Evolutionary conservation across 2,113 vertebrate species (phyloP).

Genomic region (Oncorhynchus gorbuscha): DNA sequence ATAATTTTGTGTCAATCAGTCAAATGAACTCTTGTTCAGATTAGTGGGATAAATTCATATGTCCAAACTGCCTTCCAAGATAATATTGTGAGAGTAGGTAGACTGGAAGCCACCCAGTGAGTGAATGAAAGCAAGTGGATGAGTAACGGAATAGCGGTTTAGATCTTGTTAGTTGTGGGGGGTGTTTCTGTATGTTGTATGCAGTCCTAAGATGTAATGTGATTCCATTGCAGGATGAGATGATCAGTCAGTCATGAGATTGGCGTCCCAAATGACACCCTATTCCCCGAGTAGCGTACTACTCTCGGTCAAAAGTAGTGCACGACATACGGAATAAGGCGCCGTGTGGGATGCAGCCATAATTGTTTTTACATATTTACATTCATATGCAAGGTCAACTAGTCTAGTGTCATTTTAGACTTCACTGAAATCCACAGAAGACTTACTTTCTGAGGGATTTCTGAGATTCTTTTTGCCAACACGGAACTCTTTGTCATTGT

Average conservation of each 20-base stretch:
- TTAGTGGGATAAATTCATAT: constrained; percentile 25
- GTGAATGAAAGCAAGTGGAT: constrained; percentile 36
- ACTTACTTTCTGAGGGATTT: background rate
- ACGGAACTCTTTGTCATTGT: background rate
- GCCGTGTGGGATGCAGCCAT: background rate
- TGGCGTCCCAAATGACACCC: background rate
- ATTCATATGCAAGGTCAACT: constrained; percentile 32
- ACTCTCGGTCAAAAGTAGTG: constrained; percentile 36
- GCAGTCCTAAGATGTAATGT: background rate
- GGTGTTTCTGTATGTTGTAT: constrained; percentile 3
- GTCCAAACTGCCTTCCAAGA: constrained; percentile 49
- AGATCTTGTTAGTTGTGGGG: constrained; percentile 29
- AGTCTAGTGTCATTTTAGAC: constrained; percentile 1
- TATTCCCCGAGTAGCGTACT: constrained; percentile 1
- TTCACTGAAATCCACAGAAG: background rate
- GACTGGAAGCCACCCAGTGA: constrained; percentile 29
- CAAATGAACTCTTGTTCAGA: constrained; percentile 13
- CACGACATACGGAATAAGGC: no score
- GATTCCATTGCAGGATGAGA: background rate
- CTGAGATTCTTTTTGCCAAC: constrained; percentile 2
- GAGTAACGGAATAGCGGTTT: constrained; percentile 19
- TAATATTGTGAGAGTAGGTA: constrained; percentile 23
- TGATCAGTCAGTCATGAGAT: background rate
- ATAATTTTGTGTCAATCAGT: constrained; percentile 21
- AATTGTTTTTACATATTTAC: constrained; percentile 8